Evolutionary conservation across 2,888 invertebrate genomes (phyloP), one percentile per base, ranked within the genome.

Genomic region (Drosophila limbata): DNA sequence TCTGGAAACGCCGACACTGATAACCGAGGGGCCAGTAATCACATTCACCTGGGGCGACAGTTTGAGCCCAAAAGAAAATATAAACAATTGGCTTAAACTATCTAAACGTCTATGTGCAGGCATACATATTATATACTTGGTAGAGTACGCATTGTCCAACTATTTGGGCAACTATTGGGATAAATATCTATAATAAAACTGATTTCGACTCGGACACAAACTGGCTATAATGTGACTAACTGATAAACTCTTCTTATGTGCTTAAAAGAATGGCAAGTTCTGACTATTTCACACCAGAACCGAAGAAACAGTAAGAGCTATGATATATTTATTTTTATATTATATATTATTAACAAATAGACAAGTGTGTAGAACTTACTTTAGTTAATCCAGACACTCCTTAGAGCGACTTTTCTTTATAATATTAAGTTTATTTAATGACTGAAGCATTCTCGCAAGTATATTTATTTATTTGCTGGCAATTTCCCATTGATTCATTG

Each of bases 1-100:
- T 84, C 88, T 73, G 37, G 21, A 40, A 67, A 52, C 62, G 37
- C 72, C 68, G 69, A 59, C 57, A 59, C 73, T 84, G 84, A 84
- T 88, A 84, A 78, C 70, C 45, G 33, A 60, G 25, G 48, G 56
- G 35, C 63, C 67, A 63, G 61, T 80, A 88, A 85, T 71, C 77
- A 51, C 67, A 64, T 47, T 73, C 56, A 76, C 67, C 84, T 84
- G 67, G 51, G 50, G 19, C 51, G 84, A 83, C 81, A 76, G 53
- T 53, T 71, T 80, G 68, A 87, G 77, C 67, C 48, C 42, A 64
- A 69, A 69, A 62, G 67, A 68, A 75, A 80, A 83, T 61, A 74
- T 82, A 75, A 84, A 84, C 88, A 88, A 84, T 69, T 28, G 45
- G 42, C 44, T 47, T n/a, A 28, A 57, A 28, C 28, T 31, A 45